phyloP scores from a whole-genome alignment of 1,140 invertebrate species.

The Leptoteleia sp. region DNA sequence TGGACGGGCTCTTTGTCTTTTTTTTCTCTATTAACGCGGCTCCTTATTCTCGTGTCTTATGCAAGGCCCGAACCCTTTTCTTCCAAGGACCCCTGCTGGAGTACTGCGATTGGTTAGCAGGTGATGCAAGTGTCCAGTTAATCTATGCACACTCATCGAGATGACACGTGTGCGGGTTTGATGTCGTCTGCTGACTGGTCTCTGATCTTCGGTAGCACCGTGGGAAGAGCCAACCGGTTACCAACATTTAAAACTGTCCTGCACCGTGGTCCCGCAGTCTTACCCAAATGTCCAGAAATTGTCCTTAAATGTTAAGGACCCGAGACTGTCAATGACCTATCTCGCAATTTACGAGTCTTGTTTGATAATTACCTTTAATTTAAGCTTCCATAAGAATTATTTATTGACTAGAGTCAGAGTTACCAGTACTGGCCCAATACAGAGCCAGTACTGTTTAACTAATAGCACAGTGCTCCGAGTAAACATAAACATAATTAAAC shows the following conservation, averaged over 20 bases:
- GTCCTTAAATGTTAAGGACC: constrained; percentile 1
- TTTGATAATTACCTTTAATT: too few species aligned
- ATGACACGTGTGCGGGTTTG: constrained; percentile 72
- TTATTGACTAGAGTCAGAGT: too few species aligned
- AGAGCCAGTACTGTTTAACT: too few species aligned
- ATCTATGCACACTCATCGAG: constrained; percentile 66
- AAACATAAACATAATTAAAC: too few species aligned
- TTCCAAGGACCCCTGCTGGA: constrained; percentile 61
- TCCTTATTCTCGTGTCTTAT: constrained; percentile 61
- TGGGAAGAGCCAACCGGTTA: constrained; percentile 71
- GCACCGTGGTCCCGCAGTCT: constrained; percentile 17
- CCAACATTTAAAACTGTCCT: constrained; percentile 45
- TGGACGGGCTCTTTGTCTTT: constrained; percentile 13
- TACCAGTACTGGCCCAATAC: too few species aligned
- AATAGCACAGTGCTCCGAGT: too few species aligned
- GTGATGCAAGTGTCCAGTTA: constrained; percentile 68
- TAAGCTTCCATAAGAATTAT: too few species aligned
- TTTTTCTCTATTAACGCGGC: constrained; percentile 36
- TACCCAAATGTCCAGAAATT: constrained; percentile 31
- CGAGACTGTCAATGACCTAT: neutral
- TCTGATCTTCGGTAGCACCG: constrained; percentile 72
- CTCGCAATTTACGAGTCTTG: neutral
- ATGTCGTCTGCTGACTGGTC: constrained; percentile 76
- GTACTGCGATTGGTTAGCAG: constrained; percentile 67
- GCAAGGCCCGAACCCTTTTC: constrained; percentile 65